Evolutionary conservation across 2,113 vertebrate species (phyloP).

Genomic region (Myrmecobius fasciatus): DNA sequence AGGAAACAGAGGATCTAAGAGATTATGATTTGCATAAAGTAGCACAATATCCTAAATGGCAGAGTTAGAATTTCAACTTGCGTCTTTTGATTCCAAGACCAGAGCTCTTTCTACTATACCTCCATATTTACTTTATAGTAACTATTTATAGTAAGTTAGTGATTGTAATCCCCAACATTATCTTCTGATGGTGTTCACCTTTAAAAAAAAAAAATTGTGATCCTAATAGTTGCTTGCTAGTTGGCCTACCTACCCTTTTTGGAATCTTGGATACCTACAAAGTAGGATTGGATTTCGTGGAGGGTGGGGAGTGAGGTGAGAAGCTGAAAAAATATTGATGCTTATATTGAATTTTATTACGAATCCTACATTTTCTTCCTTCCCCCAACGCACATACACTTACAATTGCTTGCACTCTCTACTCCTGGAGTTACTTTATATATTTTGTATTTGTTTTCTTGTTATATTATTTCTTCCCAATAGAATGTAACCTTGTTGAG

Average conservation of each 20-base stretch:
- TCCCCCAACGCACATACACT: background rate
- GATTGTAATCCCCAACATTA: background rate
- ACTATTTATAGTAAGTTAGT: background rate
- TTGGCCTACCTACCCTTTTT: background rate
- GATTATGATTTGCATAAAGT: background rate
- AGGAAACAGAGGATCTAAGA: background rate
- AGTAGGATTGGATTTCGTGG: background rate
- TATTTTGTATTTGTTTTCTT: background rate
- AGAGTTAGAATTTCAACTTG: background rate
- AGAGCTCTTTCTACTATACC: background rate
- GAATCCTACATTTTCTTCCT: too few relatives aligned
- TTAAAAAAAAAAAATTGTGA: background rate
- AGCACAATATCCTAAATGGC: background rate
- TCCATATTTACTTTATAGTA: background rate
- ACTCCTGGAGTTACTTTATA: background rate
- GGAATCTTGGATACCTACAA: background rate
- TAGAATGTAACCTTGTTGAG: background rate
- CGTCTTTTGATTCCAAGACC: background rate
- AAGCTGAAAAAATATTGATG: background rate
- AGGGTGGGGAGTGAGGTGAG: background rate
- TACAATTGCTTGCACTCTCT: background rate
- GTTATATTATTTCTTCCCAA: background rate
- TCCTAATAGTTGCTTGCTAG: background rate
- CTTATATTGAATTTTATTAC: background rate
- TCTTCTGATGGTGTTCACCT: too few relatives aligned